Evolutionary conservation across 2,797 vertebrate species (phyloP).

Genomic region (Myripristis jacobus): DNA sequence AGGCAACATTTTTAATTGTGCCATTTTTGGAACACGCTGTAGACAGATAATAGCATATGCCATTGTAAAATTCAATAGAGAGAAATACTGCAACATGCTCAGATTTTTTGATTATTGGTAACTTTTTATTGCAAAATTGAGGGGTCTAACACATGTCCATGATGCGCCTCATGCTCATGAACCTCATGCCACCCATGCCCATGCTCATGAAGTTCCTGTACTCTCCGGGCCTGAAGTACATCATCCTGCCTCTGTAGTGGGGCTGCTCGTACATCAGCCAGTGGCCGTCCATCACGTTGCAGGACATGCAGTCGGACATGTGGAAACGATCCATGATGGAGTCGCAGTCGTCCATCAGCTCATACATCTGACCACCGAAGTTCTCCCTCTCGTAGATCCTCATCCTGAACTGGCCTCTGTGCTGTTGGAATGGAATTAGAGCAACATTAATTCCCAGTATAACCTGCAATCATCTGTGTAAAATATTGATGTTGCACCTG

Average conservation of each 20-base stretch:
- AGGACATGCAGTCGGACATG: too few relatives aligned
- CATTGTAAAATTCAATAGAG: not conserved
- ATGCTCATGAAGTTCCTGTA: constrained; percentile 51
- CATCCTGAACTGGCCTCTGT: constrained; percentile 53
- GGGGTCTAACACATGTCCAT: constrained; percentile 54
- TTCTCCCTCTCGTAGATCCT: constrained; percentile 71
- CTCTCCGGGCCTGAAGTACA: constrained; percentile 55
- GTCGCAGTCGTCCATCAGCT: too few relatives aligned
- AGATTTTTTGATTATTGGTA: not conserved
- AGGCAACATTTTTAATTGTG: too few relatives aligned
- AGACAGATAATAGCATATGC: constrained; percentile 5
- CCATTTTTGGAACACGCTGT: too few relatives aligned
- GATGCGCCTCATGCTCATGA: constrained; percentile 54
- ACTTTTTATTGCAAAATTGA: constrained; percentile 43
- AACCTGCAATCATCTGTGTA: not conserved
- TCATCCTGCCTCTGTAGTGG: constrained; percentile 48
- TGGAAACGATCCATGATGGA: too few relatives aligned
- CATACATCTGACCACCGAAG: too few relatives aligned
- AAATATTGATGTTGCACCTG: too few relatives aligned
- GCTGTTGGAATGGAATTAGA: constrained; percentile 14
- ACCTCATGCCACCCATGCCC: constrained; percentile 38
- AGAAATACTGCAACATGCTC: constrained; percentile 5
- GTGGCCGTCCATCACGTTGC: too few relatives aligned
- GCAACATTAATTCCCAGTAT: not conserved
- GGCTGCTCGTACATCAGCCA: constrained; percentile 57